Evolutionary conservation across 2,888 invertebrate species (phyloP), one percentile per base, ranked within the genome.

Genomic region (Leptinotarsa haldemani): DNA sequence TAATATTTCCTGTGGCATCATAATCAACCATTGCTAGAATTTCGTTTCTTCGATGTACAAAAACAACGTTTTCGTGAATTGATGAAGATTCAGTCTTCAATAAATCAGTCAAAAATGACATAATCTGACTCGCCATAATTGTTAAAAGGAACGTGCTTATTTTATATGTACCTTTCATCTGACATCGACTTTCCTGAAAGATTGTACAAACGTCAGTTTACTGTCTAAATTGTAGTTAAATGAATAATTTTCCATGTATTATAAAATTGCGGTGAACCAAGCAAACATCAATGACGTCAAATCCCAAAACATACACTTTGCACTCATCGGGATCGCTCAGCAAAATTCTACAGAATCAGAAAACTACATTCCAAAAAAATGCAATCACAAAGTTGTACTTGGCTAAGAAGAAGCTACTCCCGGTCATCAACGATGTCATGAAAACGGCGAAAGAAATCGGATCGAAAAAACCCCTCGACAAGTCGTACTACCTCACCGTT

Each of bases 401-500:
- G 63, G 78, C 78, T 9, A 74, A 70, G 48, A 70, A 72, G 30
- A 78, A 78, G 65, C 70, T 78, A 22, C 64, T 68, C n/a, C 73
- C 75, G 25, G 65, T 78, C 16, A 76, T 78, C 3, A 73, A 75
- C 25, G 61, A 74, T 61, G 65, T 78, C 18, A 69, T 78, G 53
- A 69, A 74, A 70, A 76, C 70, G 1, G 73, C 70, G 3, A 68
- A 46, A 56, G 67, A 67, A 30, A 53, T 25, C 15, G 53, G 12
- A 52, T 69, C 66, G 13, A 70, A 63, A 22, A 71, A 69, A 65
- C 63, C 72, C 13, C 66, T 70, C 15, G 25, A 25, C 30, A 70
- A 48, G 47, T 53, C 76, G 16, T 74, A 73, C 20, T 72, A 71
- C 58, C 73, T 80, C 13, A 78, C 79, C 15, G 53, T 74, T 22